Evolutionary conservation across 2,888 invertebrate genomes (phyloP).

Genomic region (Colletes collaris): DNA sequence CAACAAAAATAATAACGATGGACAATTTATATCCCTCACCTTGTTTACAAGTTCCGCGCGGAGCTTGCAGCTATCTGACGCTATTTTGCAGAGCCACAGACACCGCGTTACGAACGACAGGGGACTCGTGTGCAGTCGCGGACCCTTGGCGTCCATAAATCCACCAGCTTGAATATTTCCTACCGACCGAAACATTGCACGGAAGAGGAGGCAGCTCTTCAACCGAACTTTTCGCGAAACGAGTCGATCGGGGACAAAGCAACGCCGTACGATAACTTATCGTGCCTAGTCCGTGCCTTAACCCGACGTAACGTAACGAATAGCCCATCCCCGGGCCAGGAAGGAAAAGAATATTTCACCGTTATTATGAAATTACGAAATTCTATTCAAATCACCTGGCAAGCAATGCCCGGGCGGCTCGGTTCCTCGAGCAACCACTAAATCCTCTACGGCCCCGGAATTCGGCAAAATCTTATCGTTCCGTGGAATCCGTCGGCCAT

Average conservation of each 20-base stretch:
- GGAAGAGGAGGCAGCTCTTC: too few species aligned
- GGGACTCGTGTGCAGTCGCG: too few species aligned
- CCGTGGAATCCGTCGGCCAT: conserved; percentile 37
- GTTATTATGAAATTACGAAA: conserved; percentile 40
- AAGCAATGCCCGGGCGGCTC: background rate
- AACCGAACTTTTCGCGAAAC: background rate
- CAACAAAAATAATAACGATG: too few species aligned
- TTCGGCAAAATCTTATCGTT: conserved; percentile 41
- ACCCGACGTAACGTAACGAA: background rate
- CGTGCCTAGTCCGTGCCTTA: background rate
- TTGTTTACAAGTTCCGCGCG: too few species aligned
- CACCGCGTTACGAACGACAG: too few species aligned
- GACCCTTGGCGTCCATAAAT: too few species aligned
- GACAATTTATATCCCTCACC: too few species aligned
- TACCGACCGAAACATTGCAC: too few species aligned
- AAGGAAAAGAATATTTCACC: conserved; percentile 28
- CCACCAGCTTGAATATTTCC: too few species aligned
- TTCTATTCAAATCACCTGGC: conserved; percentile 22
- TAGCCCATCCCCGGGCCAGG: background rate
- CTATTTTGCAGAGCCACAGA: too few species aligned
- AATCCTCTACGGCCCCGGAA: conserved; percentile 18
- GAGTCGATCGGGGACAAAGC: background rate
- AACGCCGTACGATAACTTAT: background rate
- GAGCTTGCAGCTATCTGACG: too few species aligned
- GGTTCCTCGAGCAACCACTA: conserved; percentile 7